These are phyloP conservation scores for Sphinx pinastri DNA, from an alignment of 2,888 invertebrate species.

Conservation along the genomic window DNA sequence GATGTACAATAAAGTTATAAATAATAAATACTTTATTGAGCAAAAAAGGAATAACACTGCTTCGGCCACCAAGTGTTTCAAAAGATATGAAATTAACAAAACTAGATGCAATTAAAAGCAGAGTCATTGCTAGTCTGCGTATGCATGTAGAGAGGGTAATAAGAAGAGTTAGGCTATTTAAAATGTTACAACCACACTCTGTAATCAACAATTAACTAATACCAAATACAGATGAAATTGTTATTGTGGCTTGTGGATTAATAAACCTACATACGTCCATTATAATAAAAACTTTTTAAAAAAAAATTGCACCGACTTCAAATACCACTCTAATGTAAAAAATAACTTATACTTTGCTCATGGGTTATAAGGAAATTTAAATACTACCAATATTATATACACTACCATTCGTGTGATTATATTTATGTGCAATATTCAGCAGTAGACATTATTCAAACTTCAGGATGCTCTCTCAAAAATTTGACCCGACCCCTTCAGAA, in stretches of 20 bases:
- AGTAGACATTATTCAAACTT: too few species aligned
- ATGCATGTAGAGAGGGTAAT: neutral
- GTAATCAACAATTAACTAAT: neutral
- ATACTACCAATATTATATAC: too few species aligned
- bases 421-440: too few species aligned
- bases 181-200: neutral
- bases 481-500: too few species aligned
- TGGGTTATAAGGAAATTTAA: too few species aligned
- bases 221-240: neutral
- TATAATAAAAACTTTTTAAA: too few species aligned
- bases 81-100: neutral
- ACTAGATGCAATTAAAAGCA: neutral
- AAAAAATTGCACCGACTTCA: too few species aligned
- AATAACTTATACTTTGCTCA: too few species aligned
- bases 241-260: neutral
- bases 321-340: too few species aligned
- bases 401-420: too few species aligned
- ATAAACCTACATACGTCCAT: constrained; percentile 1
- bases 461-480: too few species aligned
- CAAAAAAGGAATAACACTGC: neutral
- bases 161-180: neutral
- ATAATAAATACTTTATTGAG: neutral
- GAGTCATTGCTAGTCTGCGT: constrained; percentile 5
- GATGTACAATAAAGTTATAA: too few species aligned
- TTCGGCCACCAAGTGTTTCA: constrained; percentile 5